phyloP scores from a whole-genome alignment of 2,888 invertebrate genomes.

The Pyrocoelia pectoralis region DNA sequence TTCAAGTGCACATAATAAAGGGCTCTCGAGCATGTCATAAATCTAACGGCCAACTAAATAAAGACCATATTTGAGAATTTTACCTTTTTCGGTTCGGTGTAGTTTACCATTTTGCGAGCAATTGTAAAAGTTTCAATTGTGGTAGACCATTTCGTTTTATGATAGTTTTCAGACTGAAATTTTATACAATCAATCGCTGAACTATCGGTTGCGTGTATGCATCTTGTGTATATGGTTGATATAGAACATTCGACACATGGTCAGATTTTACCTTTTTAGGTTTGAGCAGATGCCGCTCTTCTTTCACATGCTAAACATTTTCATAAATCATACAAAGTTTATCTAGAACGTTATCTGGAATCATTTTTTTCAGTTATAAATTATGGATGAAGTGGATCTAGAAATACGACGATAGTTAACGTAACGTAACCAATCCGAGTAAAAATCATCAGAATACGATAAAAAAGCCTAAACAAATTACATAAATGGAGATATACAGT shows the following conservation, averaged over 20 bases:
- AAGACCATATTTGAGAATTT: background rate
- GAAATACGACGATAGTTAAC: too few species aligned
- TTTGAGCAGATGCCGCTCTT: background rate
- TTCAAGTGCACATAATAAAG: background rate
- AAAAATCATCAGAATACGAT: too few species aligned
- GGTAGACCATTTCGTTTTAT: background rate
- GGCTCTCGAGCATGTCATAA: background rate
- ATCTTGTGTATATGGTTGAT: background rate
- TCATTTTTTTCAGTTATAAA: too few species aligned
- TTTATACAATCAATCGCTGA: background rate
- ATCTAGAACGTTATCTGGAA: too few species aligned
- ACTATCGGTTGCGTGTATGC: background rate
- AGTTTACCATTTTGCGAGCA: constrained; percentile 6
- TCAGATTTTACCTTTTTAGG: constrained; percentile 4
- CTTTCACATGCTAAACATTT: too few species aligned
- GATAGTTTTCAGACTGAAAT: background rate
- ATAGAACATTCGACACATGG: background rate
- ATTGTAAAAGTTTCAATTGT: constrained; percentile 1
- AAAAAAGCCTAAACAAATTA: too few species aligned
- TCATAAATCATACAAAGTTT: too few species aligned
- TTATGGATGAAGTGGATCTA: too few species aligned
- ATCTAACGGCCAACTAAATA: background rate
- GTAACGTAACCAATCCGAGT: too few species aligned
- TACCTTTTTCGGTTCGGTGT: background rate
- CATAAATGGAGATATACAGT: too few species aligned